Percentiles rank a stretch among this genome's conserved stretches.
These are phyloP conservation scores for Drosophila yakuba DNA, from an alignment of 1,140 invertebrate genomes.

Conservation along the genomic window DNA sequence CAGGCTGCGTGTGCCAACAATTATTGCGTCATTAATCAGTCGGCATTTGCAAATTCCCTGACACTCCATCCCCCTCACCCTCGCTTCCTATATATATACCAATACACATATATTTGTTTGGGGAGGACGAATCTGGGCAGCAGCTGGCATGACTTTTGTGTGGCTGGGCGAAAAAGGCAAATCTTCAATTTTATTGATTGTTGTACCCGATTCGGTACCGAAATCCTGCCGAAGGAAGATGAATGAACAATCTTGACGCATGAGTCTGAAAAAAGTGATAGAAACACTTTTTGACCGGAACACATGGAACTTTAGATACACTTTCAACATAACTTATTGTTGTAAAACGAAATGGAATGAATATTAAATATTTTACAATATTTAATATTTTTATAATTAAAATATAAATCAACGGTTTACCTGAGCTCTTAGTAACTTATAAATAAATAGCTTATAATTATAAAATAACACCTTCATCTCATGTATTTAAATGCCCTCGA, in stretches of 20 bases:
- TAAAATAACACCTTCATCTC: background rate
- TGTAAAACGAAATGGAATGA: too few species aligned
- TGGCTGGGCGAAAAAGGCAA: constrained; percentile 69
- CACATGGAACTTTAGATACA: constrained; percentile 10
- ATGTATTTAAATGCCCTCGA: background rate
- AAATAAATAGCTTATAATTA: background rate
- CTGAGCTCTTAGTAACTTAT: background rate
- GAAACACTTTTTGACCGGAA: background rate
- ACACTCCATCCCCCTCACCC: constrained; percentile 47
- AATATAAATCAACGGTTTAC: too few species aligned
- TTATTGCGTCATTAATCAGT: constrained; percentile 84
- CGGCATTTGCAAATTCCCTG: constrained; percentile 76
- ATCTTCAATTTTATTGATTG: constrained; percentile 83
- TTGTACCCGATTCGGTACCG: constrained; percentile 38
- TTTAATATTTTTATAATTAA: too few species aligned
- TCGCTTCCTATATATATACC: constrained; percentile 52
- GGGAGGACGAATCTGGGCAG: constrained; percentile 26
- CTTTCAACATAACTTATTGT: background rate
- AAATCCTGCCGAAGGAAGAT: constrained; percentile 76
- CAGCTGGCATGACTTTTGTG: constrained; percentile 77
- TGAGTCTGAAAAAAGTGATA: constrained; percentile 41
- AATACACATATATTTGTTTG: constrained; percentile 8
- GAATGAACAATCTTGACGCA: constrained; percentile 75
- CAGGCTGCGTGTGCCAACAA: constrained; percentile 66
- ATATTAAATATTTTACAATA: too few species aligned